Base-by-base conservation (phyloP, 2,888 invertebrate species). In the Barypeithes pellucidus region DNA sequence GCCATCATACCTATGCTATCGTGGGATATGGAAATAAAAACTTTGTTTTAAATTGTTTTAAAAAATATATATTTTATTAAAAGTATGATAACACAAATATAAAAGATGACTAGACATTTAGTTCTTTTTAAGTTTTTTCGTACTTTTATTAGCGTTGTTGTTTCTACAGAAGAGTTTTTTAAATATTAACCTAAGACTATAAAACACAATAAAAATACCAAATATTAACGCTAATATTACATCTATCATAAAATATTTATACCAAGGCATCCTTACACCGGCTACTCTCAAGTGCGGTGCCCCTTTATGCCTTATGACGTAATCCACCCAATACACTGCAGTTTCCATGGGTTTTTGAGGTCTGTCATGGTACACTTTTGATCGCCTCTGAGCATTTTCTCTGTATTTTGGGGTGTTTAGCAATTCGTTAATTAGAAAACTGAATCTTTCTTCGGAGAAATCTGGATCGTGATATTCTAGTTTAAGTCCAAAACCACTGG, bases 361-460 rank as follows among this genome's bases (percentile, higher is more conserved):
- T 59, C 80, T 75, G 57, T 83, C 62, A 81, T 71, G 0, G 82
- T 82, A 74, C n/a, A 83, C 39, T 67, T 41, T 70, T 2, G 82
- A 82, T 73, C 78, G 77, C 47, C 9, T 47, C 68, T 79, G 75
- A 0, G 79, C 80, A 45, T 78, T 81, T 65, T 80, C 73, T 22
- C 50, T 66, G 50, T 81, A 82, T 57, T 66, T 77, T 16, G 85
- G 81, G 77, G 88, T 82, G 16, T 81, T 82, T 0, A 89, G 79
- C 4, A 89, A 80, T 73, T 87, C 85, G 1, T 82, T 79, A 0
- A 89, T 67, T n/a, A 81, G 73, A 16, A 77, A 79, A 22, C 77
- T 80, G 0, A 89, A 36, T 36, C 2, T 36, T 36, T 85, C 80
- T 80, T 88, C 88, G 66, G 83, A 87, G 36, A 89, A 85, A 33